phyloP scores from a whole-genome alignment of 2,797 vertebrate genomes.

The Pelodytes ibericus region DNA sequence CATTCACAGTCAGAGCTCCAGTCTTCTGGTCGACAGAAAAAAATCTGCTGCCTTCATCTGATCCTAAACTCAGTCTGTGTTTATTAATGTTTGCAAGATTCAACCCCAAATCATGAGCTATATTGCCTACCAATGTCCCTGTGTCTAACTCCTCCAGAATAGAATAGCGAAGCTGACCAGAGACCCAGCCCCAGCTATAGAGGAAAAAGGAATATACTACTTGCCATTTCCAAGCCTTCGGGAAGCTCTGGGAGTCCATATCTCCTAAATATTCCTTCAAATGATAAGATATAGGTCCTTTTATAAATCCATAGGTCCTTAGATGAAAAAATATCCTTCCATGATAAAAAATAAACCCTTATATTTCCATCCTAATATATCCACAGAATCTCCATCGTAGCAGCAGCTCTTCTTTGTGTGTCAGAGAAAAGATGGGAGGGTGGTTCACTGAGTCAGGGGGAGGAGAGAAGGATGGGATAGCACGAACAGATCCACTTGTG shows the following conservation, averaged over 20 bases:
- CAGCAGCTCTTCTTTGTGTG: conserved; percentile 35
- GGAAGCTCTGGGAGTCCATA: too few species aligned
- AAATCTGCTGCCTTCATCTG: conserved; percentile 65
- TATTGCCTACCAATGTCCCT: conserved; percentile 36
- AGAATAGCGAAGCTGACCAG: conserved; percentile 84
- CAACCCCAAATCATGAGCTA: conserved; percentile 58
- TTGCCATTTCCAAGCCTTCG: too few species aligned
- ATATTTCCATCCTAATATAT: background rate
- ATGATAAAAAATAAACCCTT: background rate
- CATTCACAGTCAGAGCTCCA: conserved; percentile 64
- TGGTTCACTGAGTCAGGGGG: conserved; percentile 36
- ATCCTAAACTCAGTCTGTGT: conserved; percentile 63
- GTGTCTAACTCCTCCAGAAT: conserved; percentile 68
- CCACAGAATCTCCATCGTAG: background rate
- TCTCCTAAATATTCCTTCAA: too few species aligned
- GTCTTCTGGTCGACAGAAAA: conserved; percentile 64
- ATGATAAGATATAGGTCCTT: conserved; percentile 55
- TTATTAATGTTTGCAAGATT: conserved; percentile 59
- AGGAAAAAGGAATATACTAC: too few species aligned
- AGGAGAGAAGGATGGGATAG: conserved; percentile 13
- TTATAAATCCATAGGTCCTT: conserved; percentile 50
- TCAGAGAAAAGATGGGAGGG: conserved; percentile 32
- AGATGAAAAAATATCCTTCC: background rate
- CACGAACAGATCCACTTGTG: conserved; percentile 65
- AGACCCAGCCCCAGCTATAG: too few species aligned